Conservation (phyloP, 1,140 invertebrate genomes). For the Sminthurinus signatus region DNA sequence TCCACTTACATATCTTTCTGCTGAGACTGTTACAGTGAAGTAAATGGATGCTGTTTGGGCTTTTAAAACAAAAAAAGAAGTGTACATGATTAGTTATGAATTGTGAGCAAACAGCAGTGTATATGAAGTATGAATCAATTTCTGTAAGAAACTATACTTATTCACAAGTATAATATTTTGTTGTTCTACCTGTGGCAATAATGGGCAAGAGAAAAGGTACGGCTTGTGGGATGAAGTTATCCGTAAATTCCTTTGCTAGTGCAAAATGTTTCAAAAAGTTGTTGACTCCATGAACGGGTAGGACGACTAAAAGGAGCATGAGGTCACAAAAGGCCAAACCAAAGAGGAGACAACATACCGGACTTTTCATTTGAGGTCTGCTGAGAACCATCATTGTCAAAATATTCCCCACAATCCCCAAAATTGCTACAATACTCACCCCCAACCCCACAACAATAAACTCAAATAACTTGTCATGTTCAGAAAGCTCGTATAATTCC, state of each 20-base stretch:
- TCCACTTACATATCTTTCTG: conserved; percentile 94
- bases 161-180: too few relatives aligned
- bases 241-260: background rate
- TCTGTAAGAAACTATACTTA: too few relatives aligned
- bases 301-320: conserved; percentile 72
- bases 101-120: too few relatives aligned
- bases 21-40: conserved; percentile 85
- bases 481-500: conserved; percentile 31
- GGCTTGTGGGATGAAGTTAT: background rate
- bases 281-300: conserved; percentile 76
- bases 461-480: conserved; percentile 54
- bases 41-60: conserved; percentile 82
- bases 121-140: too few relatives aligned
- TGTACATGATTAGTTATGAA: too few relatives aligned
- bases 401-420: conserved; percentile 80
- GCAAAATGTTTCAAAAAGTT: conserved; percentile 53
- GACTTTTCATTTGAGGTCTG: conserved; percentile 83
- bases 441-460: conserved; percentile 79
- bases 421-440: conserved; percentile 67
- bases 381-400: conserved; percentile 87
- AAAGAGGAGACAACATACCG: conserved; percentile 84
- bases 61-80: background rate
- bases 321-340: conserved; percentile 84
- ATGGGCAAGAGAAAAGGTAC: conserved; percentile 5
- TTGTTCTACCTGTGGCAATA: conserved; percentile 6